These are phyloP conservation scores for Polypterus senegalus DNA, from an alignment of 2,113 vertebrate species.

Conservation along the genomic window DNA sequence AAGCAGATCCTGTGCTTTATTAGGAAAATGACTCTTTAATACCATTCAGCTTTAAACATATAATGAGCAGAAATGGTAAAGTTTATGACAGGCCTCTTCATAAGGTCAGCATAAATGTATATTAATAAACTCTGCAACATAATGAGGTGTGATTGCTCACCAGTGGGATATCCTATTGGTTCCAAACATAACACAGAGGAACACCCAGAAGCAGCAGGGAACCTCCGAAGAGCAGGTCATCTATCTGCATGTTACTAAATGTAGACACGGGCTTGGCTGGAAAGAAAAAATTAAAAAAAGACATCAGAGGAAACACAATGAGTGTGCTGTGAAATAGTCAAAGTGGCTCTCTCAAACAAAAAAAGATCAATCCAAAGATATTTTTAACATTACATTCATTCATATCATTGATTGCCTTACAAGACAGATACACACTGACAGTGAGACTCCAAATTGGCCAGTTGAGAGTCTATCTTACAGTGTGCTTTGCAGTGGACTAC, in stretches of 20 bases:
- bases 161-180: conserved; percentile 59
- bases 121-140: conserved; percentile 66
- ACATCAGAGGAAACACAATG: conserved; percentile 49
- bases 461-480: too few relatives aligned
- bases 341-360: conserved; percentile 19
- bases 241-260: conserved; percentile 76
- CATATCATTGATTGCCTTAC: too few relatives aligned
- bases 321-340: conserved; percentile 48
- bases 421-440: too few relatives aligned
- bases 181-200: conserved; percentile 81
- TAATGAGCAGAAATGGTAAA: conserved; percentile 16
- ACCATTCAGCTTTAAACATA: conserved; percentile 30
- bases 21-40: conserved; percentile 28
- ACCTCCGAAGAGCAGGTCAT: conserved; percentile 67
- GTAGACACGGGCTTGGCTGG: conserved; percentile 47
- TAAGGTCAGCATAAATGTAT: conserved; percentile 58
- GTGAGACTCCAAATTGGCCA: too few relatives aligned
- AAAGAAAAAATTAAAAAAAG: conserved; percentile 30
- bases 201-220: conserved; percentile 64
- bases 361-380: too few relatives aligned
- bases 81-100: conserved; percentile 10
- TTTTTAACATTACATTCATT: too few relatives aligned
- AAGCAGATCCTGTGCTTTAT: conserved; percentile 17
- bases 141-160: conserved; percentile 57
- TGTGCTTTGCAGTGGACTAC: too few relatives aligned